These are phyloP conservation scores for Emys orbicularis DNA, from an alignment of 2,797 vertebrate species.

Conservation along the genomic window DNA sequence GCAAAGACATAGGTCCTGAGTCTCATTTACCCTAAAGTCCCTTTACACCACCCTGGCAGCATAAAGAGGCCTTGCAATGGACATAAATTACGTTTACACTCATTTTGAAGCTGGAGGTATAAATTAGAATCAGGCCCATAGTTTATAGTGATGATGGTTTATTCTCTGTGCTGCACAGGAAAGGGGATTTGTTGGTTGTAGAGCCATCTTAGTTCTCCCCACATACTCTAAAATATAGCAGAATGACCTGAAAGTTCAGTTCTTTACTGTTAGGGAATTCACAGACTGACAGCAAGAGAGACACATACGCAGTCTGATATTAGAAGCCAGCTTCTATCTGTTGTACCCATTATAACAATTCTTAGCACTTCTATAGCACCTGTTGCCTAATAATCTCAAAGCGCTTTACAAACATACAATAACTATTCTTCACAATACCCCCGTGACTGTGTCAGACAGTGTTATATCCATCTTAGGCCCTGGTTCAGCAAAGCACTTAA, in stretches of 20 bases:
- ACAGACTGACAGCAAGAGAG: not conserved
- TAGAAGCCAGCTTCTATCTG: not conserved
- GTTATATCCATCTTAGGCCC: not conserved
- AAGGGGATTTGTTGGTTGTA: not conserved
- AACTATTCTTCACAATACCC: fast-evolving
- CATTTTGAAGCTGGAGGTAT: not conserved
- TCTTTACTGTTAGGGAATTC: not conserved
- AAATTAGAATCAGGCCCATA: not conserved
- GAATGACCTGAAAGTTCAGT: not conserved
- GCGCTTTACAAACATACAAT: not conserved
- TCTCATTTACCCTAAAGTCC: not conserved
- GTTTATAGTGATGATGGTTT: not conserved
- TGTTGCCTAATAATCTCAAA: not conserved
- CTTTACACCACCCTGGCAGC: not conserved
- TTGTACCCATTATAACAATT: not conserved
- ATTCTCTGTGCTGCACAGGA: not conserved
- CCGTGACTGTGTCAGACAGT: not conserved
- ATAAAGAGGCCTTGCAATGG: not conserved
- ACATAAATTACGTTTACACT: not conserved
- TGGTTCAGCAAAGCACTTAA: not conserved
- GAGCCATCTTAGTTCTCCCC: not conserved
- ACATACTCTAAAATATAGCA: not conserved
- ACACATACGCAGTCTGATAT: not conserved
- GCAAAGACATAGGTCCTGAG: fast-evolving
- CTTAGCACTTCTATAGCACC: not conserved